Evolutionary conservation across 2,888 invertebrate genomes (phyloP), one percentile per base, ranked within the genome.

Genomic region (Amphipyra tragopoginis): DNA sequence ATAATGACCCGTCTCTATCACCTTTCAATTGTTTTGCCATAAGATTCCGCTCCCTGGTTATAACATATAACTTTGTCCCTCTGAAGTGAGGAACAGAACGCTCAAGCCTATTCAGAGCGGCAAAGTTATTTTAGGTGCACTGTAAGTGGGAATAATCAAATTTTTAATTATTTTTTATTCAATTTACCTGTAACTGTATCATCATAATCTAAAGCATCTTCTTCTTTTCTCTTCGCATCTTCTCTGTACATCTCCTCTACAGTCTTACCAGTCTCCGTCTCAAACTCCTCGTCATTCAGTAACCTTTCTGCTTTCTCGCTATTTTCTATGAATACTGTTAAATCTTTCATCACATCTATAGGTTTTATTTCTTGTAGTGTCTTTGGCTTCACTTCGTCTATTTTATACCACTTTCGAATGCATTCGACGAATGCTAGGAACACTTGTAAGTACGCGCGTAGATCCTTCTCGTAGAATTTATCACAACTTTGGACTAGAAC

Each of bases 351-450:
- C 2, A 95, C 67, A 45, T 87, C 89, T 33, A 87, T 69, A 5
- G 81, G 40, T 2, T 52, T 55, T 10, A 58, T 42, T 7, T 48
- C 21, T 14, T 45, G 52, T 5, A 43, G 21, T 10, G 44, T 44
- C 6, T 51, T 39, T 34, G 64, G 59, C 2, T 10, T 29, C 5
- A 67, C 13, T 10, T 68, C 57, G 0, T 65, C 15, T 54, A 51
- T 48, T 8, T 39, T 44, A 21, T 61, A 95, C 96, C 97, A 96
- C 60, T 93, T 94, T 45, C 92, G 89, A 21, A 97, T 90, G 72
- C 96, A 96, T 2, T 93, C 88, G 0, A 97, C 87, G 85, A 97
- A 97, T 0, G 96, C 96, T 68, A 96, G 93, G 82, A 97, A 97
- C 3, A 97, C 96, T 86, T 96, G 96, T 45, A 98, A 87, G 83